Conservation (phyloP, 2,888 invertebrate species). For the Pachymerium ferrugineum region DNA sequence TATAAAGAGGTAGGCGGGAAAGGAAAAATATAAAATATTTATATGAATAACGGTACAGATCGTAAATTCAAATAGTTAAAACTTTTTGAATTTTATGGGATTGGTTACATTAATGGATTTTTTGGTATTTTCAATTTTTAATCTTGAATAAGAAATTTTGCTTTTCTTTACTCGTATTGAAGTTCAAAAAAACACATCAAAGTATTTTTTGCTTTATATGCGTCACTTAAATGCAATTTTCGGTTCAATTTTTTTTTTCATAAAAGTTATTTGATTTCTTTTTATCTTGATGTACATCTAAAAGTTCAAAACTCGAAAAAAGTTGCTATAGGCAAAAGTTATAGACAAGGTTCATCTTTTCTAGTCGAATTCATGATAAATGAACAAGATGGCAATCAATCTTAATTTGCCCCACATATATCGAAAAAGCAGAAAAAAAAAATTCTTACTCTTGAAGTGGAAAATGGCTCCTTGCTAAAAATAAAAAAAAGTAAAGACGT, state of each 20-base stretch:
- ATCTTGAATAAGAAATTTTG: no score
- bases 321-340: background rate
- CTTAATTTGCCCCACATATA: background rate
- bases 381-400: conserved; percentile 21
- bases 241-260: no score
- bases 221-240: no score
- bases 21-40: background rate
- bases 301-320: background rate
- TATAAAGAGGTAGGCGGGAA: background rate
- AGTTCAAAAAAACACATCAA: no score
- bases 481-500: background rate
- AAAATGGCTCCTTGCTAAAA: background rate
- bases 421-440: background rate
- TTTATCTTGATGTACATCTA: background rate
- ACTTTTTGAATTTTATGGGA: no score
- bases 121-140: no score
- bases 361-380: conserved; percentile 24
- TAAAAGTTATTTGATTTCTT: background rate
- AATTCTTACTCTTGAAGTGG: background rate
- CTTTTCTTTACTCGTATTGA: no score
- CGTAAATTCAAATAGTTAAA: no score
- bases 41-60: no score
- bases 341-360: conserved; percentile 24
- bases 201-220: no score
- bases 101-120: no score